Conservation (phyloP, 2,113 vertebrate species). For the Scomber japonicus region DNA sequence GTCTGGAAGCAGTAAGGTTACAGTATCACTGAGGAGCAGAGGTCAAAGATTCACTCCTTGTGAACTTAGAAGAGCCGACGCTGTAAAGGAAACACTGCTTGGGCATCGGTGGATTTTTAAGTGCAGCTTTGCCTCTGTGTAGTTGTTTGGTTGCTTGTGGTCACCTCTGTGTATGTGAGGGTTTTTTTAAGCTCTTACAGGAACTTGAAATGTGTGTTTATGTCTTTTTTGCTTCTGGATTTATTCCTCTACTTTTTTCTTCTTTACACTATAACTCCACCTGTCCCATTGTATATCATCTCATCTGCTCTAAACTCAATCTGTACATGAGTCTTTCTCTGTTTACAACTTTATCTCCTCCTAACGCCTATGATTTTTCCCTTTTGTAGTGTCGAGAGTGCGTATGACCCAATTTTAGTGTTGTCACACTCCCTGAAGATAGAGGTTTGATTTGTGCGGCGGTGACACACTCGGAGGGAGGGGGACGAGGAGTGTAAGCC, state of each 20-base stretch:
- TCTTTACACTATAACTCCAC: background rate
- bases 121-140: background rate
- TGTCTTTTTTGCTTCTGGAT: background rate
- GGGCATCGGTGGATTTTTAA: background rate
- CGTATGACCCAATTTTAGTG: slow-evolving; percentile 71
- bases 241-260: background rate
- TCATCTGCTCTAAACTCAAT: slow-evolving; percentile 14
- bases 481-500: slow-evolving; percentile 53
- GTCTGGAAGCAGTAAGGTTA: slow-evolving; percentile 68
- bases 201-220: slow-evolving; percentile 65
- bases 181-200: slow-evolving; percentile 16
- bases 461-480: slow-evolving; percentile 14
- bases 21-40: slow-evolving; percentile 52
- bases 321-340: slow-evolving; percentile 2
- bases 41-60: slow-evolving; percentile 58
- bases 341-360: slow-evolving; percentile 45
- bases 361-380: slow-evolving; percentile 5
- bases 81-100: slow-evolving; percentile 5
- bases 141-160: slow-evolving; percentile 54
- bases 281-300: slow-evolving; percentile 5
- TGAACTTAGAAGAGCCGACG: slow-evolving; percentile 40
- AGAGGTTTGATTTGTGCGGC: slow-evolving; percentile 76
- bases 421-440: slow-evolving; percentile 69
- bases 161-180: slow-evolving; percentile 20
- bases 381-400: slow-evolving; percentile 30